phyloP scores from a whole-genome alignment of 1,140 invertebrate genomes.

The Penaeus vannamei region DNA sequence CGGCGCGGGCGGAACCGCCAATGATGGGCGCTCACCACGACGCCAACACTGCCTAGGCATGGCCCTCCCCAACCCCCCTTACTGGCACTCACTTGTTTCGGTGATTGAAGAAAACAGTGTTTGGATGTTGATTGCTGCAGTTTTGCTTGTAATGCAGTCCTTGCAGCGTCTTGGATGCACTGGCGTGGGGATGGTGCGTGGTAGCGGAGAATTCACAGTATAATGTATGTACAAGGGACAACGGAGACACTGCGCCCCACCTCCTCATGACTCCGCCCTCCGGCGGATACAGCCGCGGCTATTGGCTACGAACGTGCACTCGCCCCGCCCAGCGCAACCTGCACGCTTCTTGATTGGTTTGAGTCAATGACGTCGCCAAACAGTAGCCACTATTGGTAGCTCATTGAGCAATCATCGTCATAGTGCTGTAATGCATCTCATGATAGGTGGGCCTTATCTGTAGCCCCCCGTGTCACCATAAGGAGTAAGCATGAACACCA shows the following conservation, averaged over 20 bases:
- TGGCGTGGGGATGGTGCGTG: slow-evolving; percentile 43
- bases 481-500: not conserved
- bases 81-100: slow-evolving; percentile 18
- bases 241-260: slow-evolving; percentile 53
- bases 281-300: slow-evolving; percentile 2
- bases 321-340: slow-evolving; percentile 53
- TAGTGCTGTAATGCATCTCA: slow-evolving; percentile 52
- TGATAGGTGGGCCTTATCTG: slow-evolving; percentile 2
- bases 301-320: slow-evolving; percentile 39
- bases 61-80: slow-evolving; percentile 6
- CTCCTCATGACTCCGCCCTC: slow-evolving; percentile 47
- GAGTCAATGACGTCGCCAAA: slow-evolving; percentile 28
- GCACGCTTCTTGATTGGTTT: slow-evolving; percentile 44
- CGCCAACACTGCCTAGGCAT: not conserved
- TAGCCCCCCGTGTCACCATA: not conserved
- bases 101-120: not conserved
- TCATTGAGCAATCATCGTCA: slow-evolving; percentile 60
- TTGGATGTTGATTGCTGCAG: slow-evolving; percentile 23
- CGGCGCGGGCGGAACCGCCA: slow-evolving; percentile 10
- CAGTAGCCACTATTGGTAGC: slow-evolving; percentile 65
- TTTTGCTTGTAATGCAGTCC: slow-evolving; percentile 34
- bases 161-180: slow-evolving; percentile 37
- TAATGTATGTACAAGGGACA: slow-evolving; percentile 62
- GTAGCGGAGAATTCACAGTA: slow-evolving; percentile 63
- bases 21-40: slow-evolving; percentile 27